These are phyloP conservation scores for Griposia aprilina DNA, from an alignment of 2,888 invertebrate species.

Conservation along the genomic window DNA sequence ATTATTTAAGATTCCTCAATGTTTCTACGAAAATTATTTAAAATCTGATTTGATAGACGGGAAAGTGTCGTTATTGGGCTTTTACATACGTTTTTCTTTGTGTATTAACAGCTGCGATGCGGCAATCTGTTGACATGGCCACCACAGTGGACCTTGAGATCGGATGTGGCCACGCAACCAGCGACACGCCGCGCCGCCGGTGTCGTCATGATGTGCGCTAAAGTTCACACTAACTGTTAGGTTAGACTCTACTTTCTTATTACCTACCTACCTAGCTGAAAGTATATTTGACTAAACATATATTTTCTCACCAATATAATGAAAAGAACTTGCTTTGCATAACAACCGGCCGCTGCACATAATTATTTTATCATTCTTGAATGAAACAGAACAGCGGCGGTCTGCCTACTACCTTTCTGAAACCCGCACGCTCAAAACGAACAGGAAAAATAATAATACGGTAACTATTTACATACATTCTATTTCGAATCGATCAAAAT, in stretches of 20 bases:
- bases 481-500: constrained; percentile 46
- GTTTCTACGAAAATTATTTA: constrained; percentile 9
- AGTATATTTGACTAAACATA: background rate
- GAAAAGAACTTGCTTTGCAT: background rate
- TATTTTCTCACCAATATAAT: background rate
- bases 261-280: background rate
- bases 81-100: constrained; percentile 41
- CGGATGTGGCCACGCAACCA: constrained; percentile 63
- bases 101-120: constrained; percentile 75
- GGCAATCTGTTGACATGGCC: constrained; percentile 73
- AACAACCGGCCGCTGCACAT: background rate
- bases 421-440: background rate
- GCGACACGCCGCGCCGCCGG: constrained; percentile 19
- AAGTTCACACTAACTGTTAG: background rate
- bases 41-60: constrained; percentile 10
- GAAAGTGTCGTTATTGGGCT: constrained; percentile 32
- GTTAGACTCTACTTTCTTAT: background rate
- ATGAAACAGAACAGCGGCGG: constrained; percentile 10
- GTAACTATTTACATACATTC: constrained; percentile 19
- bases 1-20: background rate
- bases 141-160: constrained; percentile 73
- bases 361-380: constrained; percentile 9
- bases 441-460: constrained; percentile 3
- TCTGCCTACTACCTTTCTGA: background rate
- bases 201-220: background rate